Percentiles rank a stretch among this genome's conserved stretches.
Conservation (phyloP, 1,140 invertebrate genomes). For the Pseudomyrmex gracilis region DNA sequence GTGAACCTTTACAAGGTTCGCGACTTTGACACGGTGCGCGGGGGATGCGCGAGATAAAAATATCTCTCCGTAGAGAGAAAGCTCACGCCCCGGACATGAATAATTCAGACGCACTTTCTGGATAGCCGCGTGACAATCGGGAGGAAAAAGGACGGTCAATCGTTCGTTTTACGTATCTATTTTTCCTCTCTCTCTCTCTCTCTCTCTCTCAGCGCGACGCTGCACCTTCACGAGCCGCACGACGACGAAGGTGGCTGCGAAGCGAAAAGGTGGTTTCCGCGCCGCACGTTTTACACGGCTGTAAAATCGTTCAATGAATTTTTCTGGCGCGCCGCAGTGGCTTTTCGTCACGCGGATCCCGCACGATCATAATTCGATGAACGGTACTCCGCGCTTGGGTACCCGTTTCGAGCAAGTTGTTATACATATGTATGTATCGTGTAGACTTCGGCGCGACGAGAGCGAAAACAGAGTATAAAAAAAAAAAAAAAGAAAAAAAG, state of each 20-base stretch:
- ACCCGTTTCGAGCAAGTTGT: slow-evolving; percentile 15
- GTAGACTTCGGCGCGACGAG: slow-evolving; percentile 13
- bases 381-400: slow-evolving; percentile 46
- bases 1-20: slow-evolving; percentile 42
- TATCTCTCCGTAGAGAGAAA: slow-evolving; percentile 48
- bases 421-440: slow-evolving; percentile 60
- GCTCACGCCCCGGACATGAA: slow-evolving; percentile 32
- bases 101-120: slow-evolving; percentile 58
- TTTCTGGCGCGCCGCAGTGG: slow-evolving; percentile 1
- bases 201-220: neutral
- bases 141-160: slow-evolving; percentile 55
- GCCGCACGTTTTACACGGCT: slow-evolving; percentile 23
- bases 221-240: slow-evolving; percentile 2
- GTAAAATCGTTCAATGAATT: slow-evolving; percentile 48
- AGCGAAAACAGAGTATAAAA: slow-evolving; percentile 18
- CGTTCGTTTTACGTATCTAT: slow-evolving; percentile 36
- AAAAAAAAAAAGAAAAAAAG: neutral
- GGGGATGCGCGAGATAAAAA: slow-evolving; percentile 32
- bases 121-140: slow-evolving; percentile 57
- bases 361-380: slow-evolving; percentile 67
- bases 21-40: neutral
- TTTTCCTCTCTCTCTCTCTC: neutral
- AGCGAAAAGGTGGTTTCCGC: slow-evolving; percentile 22
- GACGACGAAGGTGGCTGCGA: neutral
- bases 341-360: slow-evolving; percentile 25